Conservation (phyloP, 2,888 invertebrate genomes). For the Cantharis rustica region DNA sequence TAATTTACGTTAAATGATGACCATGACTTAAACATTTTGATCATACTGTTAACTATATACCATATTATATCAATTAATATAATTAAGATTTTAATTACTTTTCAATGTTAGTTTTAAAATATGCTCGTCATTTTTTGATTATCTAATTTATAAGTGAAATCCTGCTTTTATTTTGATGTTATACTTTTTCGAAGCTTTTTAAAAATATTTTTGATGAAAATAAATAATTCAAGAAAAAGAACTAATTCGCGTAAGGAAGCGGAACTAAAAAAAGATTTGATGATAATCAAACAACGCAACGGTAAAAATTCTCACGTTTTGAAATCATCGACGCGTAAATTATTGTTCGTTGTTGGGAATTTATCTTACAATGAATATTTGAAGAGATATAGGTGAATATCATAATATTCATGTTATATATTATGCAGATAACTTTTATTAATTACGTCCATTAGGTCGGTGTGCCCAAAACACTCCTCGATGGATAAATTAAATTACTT, state of each 20-base stretch:
- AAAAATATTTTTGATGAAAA: neutral
- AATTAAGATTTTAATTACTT: neutral
- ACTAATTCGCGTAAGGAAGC: neutral
- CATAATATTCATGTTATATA: neutral
- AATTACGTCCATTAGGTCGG: neutral
- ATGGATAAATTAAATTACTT: neutral
- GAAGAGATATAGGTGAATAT: neutral
- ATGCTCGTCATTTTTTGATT: neutral
- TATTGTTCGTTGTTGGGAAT: neutral
- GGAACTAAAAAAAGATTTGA: neutral
- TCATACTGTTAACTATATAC: neutral
- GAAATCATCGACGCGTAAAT: conserved; percentile 15
- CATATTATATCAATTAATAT: neutral
- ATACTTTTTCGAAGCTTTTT: too few relatives aligned
- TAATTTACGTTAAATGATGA: neutral
- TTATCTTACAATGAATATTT: neutral
- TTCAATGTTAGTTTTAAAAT: neutral
- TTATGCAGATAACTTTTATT: neutral
- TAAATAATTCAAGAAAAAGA: neutral
- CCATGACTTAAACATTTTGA: neutral
- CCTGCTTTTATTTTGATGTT: neutral
- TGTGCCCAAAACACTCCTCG: neutral
- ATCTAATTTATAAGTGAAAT: neutral
- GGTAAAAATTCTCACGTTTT: conserved; percentile 15
- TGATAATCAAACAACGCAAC: conserved; percentile 9